Evolutionary conservation across 1,140 invertebrate species (phyloP).

Genomic region (Venustaconcha ellipsiformis): DNA sequence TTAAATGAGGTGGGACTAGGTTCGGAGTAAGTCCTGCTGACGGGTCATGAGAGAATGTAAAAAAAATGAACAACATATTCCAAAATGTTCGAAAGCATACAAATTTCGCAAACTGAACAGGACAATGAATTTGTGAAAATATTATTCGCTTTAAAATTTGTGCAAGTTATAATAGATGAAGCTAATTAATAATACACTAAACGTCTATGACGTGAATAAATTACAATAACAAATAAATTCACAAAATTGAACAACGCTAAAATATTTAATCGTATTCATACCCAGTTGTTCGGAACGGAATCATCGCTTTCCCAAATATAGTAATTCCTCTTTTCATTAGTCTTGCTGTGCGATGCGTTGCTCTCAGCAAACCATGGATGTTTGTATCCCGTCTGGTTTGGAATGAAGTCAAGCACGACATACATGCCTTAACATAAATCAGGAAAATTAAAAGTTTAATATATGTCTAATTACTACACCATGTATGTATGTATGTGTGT

Average conservation of each 20-base stretch:
- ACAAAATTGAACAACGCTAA: background rate
- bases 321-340: conserved; percentile 73
- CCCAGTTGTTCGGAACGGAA: conserved; percentile 79
- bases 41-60: no score
- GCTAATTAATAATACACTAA: background rate
- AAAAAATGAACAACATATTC: no score
- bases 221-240: background rate
- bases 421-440: conserved; percentile 45
- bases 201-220: background rate
- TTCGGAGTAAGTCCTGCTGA: no score
- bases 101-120: no score
- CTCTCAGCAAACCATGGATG: conserved; percentile 85
- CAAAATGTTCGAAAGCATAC: no score
- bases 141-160: no score
- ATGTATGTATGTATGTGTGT: background rate
- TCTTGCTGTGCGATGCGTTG: conserved; percentile 68
- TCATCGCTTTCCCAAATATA: conserved; percentile 51
- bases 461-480: background rate
- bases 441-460: background rate
- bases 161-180: background rate
- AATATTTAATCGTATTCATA: conserved; percentile 59
- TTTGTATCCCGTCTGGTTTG: conserved; percentile 84
- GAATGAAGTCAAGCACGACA: conserved; percentile 81
- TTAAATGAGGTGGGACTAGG: no score
- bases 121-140: no score